phyloP scores from a whole-genome alignment of 2,888 invertebrate genomes.

The Loripinus fragilis region DNA sequence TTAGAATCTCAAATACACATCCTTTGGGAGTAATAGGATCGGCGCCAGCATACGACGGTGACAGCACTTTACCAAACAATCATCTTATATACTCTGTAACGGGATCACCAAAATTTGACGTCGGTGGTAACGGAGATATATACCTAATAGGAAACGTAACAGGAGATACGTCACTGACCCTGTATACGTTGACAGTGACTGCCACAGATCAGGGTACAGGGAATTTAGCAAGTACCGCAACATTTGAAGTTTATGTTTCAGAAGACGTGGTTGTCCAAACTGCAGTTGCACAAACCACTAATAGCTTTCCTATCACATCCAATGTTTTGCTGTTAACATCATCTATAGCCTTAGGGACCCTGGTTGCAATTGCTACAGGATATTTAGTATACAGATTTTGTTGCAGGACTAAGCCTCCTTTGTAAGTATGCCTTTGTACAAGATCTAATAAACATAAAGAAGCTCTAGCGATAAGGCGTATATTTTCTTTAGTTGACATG shows the following conservation, averaged over 20 bases:
- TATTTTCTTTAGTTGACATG: too few relatives aligned
- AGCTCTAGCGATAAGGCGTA: too few relatives aligned
- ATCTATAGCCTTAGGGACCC: background rate
- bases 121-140: conserved; percentile 36
- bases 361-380: background rate
- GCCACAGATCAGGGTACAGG: conserved; percentile 44
- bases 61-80: conserved; percentile 49
- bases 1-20: background rate
- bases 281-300: background rate
- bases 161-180: conserved; percentile 35
- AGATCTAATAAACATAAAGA: too few relatives aligned
- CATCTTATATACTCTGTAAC: conserved; percentile 40
- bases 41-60: conserved; percentile 42
- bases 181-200: conserved; percentile 38
- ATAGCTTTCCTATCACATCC: background rate
- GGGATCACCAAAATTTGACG: conserved; percentile 40
- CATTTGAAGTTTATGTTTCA: conserved; percentile 19
- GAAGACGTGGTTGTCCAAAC: conserved; percentile 19
- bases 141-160: conserved; percentile 39
- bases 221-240: conserved; percentile 27
- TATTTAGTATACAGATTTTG: background rate
- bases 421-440: too few relatives aligned
- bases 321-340: background rate
- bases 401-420: background rate
- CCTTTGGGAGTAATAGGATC: conserved; percentile 28